Base-by-base conservation (phyloP, 2,797 vertebrate genomes). In the Fringilla coelebs region DNA sequence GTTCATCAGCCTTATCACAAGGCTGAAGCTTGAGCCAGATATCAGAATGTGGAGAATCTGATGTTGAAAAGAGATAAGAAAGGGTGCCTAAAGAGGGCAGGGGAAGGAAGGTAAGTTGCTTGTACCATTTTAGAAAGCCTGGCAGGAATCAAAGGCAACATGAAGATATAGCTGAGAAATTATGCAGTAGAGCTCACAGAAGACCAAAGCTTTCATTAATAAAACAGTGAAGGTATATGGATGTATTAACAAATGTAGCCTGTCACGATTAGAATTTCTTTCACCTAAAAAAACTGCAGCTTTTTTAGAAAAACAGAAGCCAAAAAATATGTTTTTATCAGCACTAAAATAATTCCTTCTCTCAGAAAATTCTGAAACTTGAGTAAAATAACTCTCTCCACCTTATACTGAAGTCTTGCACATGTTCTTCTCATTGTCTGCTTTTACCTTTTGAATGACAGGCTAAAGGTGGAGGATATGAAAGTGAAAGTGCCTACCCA, bases 401-500 rank as follows among this genome's bases (percentile, higher is more conserved):
- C 48, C 34, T 62, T 79, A 8, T 24, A 16, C 25, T 68, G 54
- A 88, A 79, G 13, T 79, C 48, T 21, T 90, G 2, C 32, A 28
- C 5, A 0, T 79, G 40, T 82, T 78, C 40, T 91, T 89, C 61
- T 74, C 58, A 72, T 75, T 0, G 0, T 85, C 52, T 94, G 5
- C 34, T 95, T 90, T 76, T 84, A 14, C 34, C 55, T 54, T 93
- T 94, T 57, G 29, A 72, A 90, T 78, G 85, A 48, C 91, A 99
- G 99, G 97, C 98, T 7, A 99, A 99, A 96, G 99, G 99, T 28
- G 99, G 99, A 48, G 99, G 99, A 3, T 99, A 98, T 55, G 99
- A 99, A 95, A 99, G 98, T 58, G 98, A 99, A 97, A 98, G 97
- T 66, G 98, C 99, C 96, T 99, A 99, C 89, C 98, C 98, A 38